Evolutionary conservation across 2,797 vertebrate species (phyloP).

Genomic region (Acanthurus leucopareius): DNA sequence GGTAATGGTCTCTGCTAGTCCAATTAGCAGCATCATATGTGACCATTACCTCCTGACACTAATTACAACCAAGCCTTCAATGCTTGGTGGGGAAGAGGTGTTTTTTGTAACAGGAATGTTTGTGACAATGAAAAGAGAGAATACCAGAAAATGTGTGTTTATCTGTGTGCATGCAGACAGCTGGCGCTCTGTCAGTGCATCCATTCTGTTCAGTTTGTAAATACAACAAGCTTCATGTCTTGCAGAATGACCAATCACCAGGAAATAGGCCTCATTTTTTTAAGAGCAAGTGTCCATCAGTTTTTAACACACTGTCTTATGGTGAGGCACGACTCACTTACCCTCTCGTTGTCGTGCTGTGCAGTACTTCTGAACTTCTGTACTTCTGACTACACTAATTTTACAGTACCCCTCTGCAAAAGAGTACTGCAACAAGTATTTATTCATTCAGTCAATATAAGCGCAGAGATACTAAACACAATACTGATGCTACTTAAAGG

Average conservation of each 20-base stretch:
- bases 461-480: neutral
- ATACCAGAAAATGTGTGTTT: slow-evolving; percentile 8
- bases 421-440: neutral
- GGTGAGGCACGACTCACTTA: neutral
- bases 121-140: neutral
- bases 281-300: too few relatives aligned
- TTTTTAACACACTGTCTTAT: neutral
- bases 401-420: neutral
- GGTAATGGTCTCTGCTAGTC: slow-evolving; percentile 80
- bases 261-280: too few relatives aligned
- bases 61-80: slow-evolving; percentile 42
- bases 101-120: slow-evolving; percentile 19
- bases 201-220: slow-evolving; percentile 22
- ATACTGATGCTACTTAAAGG: neutral
- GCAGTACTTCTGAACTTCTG: too few relatives aligned
- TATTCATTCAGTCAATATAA: neutral
- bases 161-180: slow-evolving; percentile 17
- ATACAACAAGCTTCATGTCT: slow-evolving; percentile 10
- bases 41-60: slow-evolving; percentile 42
- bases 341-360: too few relatives aligned
- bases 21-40: slow-evolving; percentile 81
- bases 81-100: slow-evolving; percentile 15
- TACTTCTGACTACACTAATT: neutral
- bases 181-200: neutral
- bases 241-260: too few relatives aligned